Evolutionary conservation across 2,113 vertebrate species (phyloP).

Genomic region (Dascyllus trimaculatus): DNA sequence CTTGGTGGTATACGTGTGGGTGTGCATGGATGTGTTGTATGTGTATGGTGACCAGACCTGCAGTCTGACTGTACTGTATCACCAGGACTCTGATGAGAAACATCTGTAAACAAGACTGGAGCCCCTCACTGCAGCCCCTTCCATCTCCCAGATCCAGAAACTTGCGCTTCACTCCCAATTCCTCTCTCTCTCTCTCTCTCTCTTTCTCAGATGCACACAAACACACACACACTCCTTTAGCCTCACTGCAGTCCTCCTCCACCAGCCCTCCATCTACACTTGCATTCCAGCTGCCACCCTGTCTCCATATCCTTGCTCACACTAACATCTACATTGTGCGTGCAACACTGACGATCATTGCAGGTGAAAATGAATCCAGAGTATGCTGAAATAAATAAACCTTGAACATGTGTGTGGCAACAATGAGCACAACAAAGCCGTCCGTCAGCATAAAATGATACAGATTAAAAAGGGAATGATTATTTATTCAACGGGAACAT

Average conservation of each 20-base stretch:
- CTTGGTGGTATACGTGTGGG: slow-evolving; percentile 50
- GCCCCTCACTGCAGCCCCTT: slow-evolving; percentile 71
- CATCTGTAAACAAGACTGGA: slow-evolving; percentile 80
- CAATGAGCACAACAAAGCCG: slow-evolving; percentile 20
- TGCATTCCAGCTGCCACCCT: slow-evolving; percentile 43
- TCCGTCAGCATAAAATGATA: slow-evolving; percentile 28
- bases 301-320: slow-evolving; percentile 33
- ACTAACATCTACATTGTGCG: slow-evolving; percentile 44
- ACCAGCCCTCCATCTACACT: slow-evolving; percentile 17
- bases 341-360: slow-evolving; percentile 11
- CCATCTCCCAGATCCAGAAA: slow-evolving; percentile 53
- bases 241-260: slow-evolving; percentile 25
- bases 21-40: slow-evolving; percentile 35
- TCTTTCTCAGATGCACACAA: neutral
- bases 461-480: slow-evolving; percentile 31
- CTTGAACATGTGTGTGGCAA: slow-evolving; percentile 44
- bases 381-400: slow-evolving; percentile 38
- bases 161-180: slow-evolving; percentile 11
- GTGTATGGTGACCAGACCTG: slow-evolving; percentile 68
- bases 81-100: slow-evolving; percentile 78
- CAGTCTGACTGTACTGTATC: slow-evolving; percentile 65
- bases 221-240: neutral
- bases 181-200: slow-evolving; percentile 19
- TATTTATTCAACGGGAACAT: slow-evolving; percentile 16
- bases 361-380: slow-evolving; percentile 9